Conservation (phyloP, 2,797 vertebrate genomes). For the Pseudocheirus occidentalis region DNA sequence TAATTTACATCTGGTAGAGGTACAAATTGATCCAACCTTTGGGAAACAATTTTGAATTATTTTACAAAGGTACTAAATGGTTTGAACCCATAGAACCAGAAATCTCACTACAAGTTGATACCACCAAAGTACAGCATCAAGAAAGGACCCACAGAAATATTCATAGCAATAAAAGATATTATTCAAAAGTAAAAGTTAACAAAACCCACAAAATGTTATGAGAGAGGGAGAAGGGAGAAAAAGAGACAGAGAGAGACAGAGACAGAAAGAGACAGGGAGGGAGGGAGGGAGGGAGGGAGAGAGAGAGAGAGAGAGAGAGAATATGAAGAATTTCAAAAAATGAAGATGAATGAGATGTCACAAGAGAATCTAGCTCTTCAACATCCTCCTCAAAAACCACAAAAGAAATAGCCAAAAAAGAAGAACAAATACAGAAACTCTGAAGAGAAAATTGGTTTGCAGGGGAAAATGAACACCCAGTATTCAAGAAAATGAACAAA, state of each 20-base stretch:
- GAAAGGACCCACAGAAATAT: neutral
- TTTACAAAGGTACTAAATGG: neutral
- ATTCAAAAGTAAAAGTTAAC: neutral
- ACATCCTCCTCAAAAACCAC: neutral
- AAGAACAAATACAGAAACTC: neutral
- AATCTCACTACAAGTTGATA: too few relatives aligned
- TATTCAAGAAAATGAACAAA: neutral
- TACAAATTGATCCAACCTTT: neutral
- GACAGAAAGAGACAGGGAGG: too few relatives aligned
- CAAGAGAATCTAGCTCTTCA: neutral
- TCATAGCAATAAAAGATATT: neutral
- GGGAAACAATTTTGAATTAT: neutral
- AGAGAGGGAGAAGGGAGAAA: too few relatives aligned
- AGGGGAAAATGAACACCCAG: neutral
- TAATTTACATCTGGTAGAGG: neutral
- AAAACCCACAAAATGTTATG: neutral
- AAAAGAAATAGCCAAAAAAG: neutral
- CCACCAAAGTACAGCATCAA: neutral
- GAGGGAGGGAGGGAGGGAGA: too few relatives aligned
- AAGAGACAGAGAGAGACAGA: too few relatives aligned
- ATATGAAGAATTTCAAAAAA: neutral
- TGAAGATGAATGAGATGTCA: neutral
- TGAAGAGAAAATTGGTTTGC: neutral
- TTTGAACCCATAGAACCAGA: too few relatives aligned
- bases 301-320: neutral